Evolutionary conservation across 2,113 vertebrate species (phyloP), one percentile per base, ranked within the genome.

Genomic region (Collichthys lucidus): DNA sequence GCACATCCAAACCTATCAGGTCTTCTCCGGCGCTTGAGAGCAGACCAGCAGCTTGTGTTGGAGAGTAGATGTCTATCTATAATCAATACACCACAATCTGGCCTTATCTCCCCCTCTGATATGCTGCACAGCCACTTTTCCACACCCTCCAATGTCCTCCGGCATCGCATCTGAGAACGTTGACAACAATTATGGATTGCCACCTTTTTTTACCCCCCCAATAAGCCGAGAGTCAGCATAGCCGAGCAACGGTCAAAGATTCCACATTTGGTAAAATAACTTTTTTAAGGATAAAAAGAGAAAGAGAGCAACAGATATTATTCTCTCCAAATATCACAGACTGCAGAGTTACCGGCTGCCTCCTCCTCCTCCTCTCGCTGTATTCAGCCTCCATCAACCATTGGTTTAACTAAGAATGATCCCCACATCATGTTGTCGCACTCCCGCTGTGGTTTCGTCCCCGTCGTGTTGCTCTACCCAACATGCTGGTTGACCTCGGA

Each of bases 51-150:
- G 86, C 84, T 85, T 83, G 80, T 82, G 87, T 88, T 83, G 62
- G 88, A 89, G 86, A 89, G 86, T 70, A 93, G 92, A 92, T 93
- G 80, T 60, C 85, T 91, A 93, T 92, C 92, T 92, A 83, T 72
- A 92, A 94, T 94, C 92, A 80, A 94, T 94, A 93, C 88, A 50
- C 63, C 81, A 89, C 90, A 87, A 93, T 92, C 92, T 92, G 87
- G 81, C 78, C 87, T 92, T 90, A 93, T 94, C 92, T 91, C 42
- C 31, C 50, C 17, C 70, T 78, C 85, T 90, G 88, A 93, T 90
- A 89, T 81, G 84, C 86, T 82, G 85, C 53, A 80, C 87, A 90
- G 89, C 81, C 84, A 87, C 85, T 90, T 92, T 82, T 90, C 78
- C 82, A 83, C 86, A 87, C 79, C 75, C 83, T 86, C 79, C 79